These are phyloP conservation scores for Bilobella aurantiaca DNA, from an alignment of 1,140 invertebrate species.

Conservation along the genomic window DNA sequence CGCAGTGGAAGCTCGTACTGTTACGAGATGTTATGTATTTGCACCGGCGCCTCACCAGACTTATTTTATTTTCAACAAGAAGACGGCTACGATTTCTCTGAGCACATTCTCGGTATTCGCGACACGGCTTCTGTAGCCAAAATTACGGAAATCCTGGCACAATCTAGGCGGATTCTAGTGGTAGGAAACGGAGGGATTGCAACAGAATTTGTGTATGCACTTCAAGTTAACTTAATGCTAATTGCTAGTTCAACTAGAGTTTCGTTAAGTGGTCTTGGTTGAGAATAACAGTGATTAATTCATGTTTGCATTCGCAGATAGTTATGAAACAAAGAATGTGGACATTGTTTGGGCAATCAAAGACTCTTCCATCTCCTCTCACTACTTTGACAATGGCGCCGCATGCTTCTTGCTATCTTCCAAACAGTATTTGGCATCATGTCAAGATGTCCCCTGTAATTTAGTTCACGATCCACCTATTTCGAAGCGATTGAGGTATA, in stretches of 20 bases:
- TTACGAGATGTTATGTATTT: conserved; percentile 80
- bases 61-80: conserved; percentile 48
- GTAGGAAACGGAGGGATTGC: conserved; percentile 97
- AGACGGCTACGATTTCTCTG: conserved; percentile 29
- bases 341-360: conserved; percentile 89
- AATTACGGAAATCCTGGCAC: conserved; percentile 58
- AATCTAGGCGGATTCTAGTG: conserved; percentile 61
- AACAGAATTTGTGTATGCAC: conserved; percentile 69
- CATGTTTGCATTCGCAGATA: conserved; percentile 30
- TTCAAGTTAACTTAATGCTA: too few species aligned
- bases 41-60: conserved; percentile 76
- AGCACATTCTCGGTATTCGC: conserved; percentile 65
- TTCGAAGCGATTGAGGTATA: conserved; percentile 58
- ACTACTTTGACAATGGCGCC: conserved; percentile 91
- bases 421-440: neutral
- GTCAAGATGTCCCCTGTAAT: neutral
- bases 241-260: too few species aligned
- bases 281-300: conserved; percentile 5
- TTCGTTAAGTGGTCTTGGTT: too few species aligned
- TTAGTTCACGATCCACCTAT: neutral
- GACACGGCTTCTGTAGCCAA: conserved; percentile 87
- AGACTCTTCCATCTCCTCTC: conserved; percentile 79
- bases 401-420: conserved; percentile 67
- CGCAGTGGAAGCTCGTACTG: conserved; percentile 46
- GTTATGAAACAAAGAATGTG: conserved; percentile 67